Percentiles rank a stretch among this genome's conserved stretches.
Conservation (phyloP, 2,797 vertebrate genomes). For the Steatocranus sp. region DNA sequence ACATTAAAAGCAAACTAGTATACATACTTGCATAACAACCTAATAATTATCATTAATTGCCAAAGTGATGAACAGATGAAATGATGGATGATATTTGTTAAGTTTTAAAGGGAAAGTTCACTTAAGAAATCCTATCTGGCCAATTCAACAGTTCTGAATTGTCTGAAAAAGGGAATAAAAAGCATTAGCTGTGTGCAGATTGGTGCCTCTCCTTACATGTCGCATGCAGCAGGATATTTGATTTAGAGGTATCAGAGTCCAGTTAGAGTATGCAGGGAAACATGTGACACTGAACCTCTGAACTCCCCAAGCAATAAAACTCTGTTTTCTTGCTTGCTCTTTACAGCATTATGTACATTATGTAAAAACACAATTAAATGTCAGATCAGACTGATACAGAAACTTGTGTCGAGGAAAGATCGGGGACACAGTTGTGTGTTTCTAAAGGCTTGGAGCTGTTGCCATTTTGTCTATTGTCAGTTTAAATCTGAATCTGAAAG, state of each 20-base stretch:
- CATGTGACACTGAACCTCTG: not conserved
- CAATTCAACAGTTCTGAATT: not conserved
- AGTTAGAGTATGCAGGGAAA: not conserved
- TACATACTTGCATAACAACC: not conserved
- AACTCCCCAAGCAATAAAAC: not conserved
- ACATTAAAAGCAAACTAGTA: not conserved
- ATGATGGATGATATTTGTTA: not conserved
- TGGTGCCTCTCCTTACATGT: not conserved
- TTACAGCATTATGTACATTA: not conserved
- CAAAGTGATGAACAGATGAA: accelerated
- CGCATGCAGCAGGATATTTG: not conserved
- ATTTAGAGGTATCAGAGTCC: not conserved
- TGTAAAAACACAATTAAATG: not conserved
- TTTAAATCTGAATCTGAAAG: not conserved
- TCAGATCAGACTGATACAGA: not conserved
- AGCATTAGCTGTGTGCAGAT: not conserved
- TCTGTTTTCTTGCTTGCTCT: not conserved
- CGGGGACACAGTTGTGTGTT: not conserved
- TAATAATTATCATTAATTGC: not conserved
- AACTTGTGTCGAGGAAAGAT: not conserved
- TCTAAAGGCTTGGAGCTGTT: not conserved
- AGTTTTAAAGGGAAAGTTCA: not conserved
- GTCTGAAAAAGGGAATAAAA: not conserved
- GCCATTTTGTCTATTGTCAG: not conserved
- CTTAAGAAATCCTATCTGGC: not conserved